Conservation (phyloP, 2,888 invertebrate species). For the Altica lythri region DNA sequence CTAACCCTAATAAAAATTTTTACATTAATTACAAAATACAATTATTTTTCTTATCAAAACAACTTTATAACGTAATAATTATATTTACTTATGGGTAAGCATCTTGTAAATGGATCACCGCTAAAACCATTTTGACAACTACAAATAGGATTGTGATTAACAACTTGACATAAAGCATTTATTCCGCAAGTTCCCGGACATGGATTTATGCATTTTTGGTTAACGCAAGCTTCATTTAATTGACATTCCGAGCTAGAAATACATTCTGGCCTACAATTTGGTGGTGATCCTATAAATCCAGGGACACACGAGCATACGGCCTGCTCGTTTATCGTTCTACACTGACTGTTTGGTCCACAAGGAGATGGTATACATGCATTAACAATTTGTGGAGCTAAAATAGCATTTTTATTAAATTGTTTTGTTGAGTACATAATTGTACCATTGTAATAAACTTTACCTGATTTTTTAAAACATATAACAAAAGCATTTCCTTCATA, state of each 20-base stretch:
- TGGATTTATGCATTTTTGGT: constrained; percentile 66
- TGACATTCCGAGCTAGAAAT: constrained; percentile 64
- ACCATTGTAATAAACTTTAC: constrained; percentile 30
- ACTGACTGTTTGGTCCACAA: constrained; percentile 63
- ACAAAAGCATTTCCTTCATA: constrained; percentile 75
- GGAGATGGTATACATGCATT: constrained; percentile 62
- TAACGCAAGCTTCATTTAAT: constrained; percentile 62
- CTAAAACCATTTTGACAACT: constrained; percentile 60
- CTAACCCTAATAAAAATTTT: constrained; percentile 40
- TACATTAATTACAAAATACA: too few species aligned
- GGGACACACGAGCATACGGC: constrained; percentile 64
- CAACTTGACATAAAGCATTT: constrained; percentile 62
- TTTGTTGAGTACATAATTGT: neutral
- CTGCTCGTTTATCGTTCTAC: constrained; percentile 60
- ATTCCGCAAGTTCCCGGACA: constrained; percentile 64
- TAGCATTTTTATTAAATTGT: constrained; percentile 37
- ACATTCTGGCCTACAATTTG: constrained; percentile 65
- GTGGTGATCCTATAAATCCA: constrained; percentile 63
- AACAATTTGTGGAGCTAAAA: constrained; percentile 23
- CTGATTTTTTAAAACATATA: constrained; percentile 63
- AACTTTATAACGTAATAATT: neutral
- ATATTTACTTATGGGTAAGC: constrained; percentile 59
- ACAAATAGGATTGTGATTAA: constrained; percentile 65
- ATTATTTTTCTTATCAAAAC: constrained; percentile 7
- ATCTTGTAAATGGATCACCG: constrained; percentile 71